A percentile compares a stretch with the other conserved stretches of the same genome.
phyloP scores from a whole-genome alignment of 2,113 vertebrate species.

The Vidua chalybeata region DNA sequence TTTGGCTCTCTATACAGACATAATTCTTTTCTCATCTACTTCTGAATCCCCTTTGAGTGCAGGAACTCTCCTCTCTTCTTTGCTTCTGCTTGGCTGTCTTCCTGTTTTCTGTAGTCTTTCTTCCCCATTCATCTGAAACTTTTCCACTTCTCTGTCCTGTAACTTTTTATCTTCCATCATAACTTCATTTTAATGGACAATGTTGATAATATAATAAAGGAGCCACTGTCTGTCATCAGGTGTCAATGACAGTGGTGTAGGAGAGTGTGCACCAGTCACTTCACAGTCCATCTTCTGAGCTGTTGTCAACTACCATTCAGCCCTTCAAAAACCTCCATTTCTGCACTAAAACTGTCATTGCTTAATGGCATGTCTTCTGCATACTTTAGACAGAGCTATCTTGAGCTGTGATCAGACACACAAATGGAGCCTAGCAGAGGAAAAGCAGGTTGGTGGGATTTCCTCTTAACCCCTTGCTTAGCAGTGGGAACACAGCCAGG shows the following conservation, averaged over 20 bases:
- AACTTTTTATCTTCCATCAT: neutral
- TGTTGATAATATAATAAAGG: neutral
- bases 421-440: neutral
- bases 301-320: neutral
- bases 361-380: neutral
- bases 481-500: neutral
- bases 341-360: neutral
- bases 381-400: neutral
- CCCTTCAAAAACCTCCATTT: neutral
- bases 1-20: neutral
- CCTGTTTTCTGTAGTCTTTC: neutral
- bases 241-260: neutral
- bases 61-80: neutral
- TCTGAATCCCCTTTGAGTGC: neutral
- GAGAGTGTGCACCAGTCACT: neutral
- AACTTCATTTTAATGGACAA: neutral
- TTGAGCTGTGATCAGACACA: neutral
- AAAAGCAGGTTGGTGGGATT: neutral
- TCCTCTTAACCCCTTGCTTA: neutral
- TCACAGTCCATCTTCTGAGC: neutral
- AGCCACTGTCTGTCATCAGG: neutral
- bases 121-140: neutral
- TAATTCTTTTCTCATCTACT: constrained; percentile 18
- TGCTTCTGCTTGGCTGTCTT: neutral
- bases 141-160: neutral